Base-by-base conservation (phyloP, 2,797 vertebrate genomes). In the Decapterus maruadsi region DNA sequence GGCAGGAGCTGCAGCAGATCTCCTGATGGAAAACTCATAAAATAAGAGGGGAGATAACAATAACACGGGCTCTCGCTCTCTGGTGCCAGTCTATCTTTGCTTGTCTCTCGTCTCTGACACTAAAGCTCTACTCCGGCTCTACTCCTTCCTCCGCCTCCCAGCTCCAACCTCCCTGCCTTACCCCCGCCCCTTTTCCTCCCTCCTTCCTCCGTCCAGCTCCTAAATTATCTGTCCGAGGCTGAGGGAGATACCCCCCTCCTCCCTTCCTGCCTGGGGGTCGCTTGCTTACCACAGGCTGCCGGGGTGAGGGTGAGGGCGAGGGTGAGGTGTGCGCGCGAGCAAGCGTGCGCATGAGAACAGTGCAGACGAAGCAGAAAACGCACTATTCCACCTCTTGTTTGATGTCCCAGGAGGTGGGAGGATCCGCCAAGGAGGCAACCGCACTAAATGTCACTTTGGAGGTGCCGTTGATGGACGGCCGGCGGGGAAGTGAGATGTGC, bases 81-180 rank as follows among this genome's bases (percentile, higher is more conserved):
- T 82, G 91, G 93, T 93, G 90, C 93, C 93, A 93, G 88, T 92
- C 88, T 92, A 92, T 90, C 93, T 92, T 78, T 86, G 81, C 84
- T 78, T 75, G 88, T 91, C 93, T 93, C 79, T 83, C 72, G 81
- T 75, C 77, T 82, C 76, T 83, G 85, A 90, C 86, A 87, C 80
- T 89, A 81, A 86, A 90, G 86, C 85, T 76, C 79, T 73, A 40
- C 51, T 80, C 72, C 72, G 70, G 60, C 74, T 68, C 83, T 66
- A 71, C 77, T 78, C 73, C 77, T 43, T 26, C 26, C 26, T n/a
- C 34, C 31, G 14, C 42, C 68, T 77, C 78, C 40, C 67, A 71
- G 43, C 80, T 68, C 71, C 53, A 51, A 78, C 57, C 76, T 68
- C 75, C 51, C 67, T 43, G 26, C 50, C 57, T 62, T 38, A 42